phyloP scores from a whole-genome alignment of 2,888 invertebrate species.

The Leptodirus hochenwartii region DNA sequence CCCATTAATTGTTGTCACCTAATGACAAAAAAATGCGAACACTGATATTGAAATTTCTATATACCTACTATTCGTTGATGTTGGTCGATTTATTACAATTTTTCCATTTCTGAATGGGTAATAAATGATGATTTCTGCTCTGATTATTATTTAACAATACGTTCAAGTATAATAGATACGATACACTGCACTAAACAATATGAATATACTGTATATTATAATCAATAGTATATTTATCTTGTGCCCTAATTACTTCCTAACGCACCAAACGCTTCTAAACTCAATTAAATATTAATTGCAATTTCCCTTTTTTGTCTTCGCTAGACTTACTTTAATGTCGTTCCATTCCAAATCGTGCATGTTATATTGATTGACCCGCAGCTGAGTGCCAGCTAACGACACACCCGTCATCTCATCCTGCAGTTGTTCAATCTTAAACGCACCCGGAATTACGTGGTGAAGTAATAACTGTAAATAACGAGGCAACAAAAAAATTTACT shows the following conservation, averaged over 20 bases:
- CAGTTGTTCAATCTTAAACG: slow-evolving; percentile 56
- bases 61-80: neutral
- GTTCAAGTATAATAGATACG: no score
- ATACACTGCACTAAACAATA: no score
- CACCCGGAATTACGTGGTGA: slow-evolving; percentile 75
- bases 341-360: slow-evolving; percentile 83
- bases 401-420: slow-evolving; percentile 87
- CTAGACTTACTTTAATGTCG: slow-evolving; percentile 47
- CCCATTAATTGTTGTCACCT: slow-evolving; percentile 73
- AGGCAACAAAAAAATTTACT: neutral
- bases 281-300: slow-evolving; percentile 1
- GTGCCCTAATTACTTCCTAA: no score
- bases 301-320: no score
- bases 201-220: no score
- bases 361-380: slow-evolving; percentile 70
- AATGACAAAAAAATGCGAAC: no score
- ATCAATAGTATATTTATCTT: no score
- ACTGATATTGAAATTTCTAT: neutral
- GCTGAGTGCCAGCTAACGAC: slow-evolving; percentile 69
- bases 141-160: no score
- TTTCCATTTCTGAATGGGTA: no score
- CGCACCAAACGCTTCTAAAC: no score
- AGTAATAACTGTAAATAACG: slow-evolving; percentile 45
- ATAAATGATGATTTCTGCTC: no score
- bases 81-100: no score